Evolutionary conservation across 2,888 invertebrate genomes (phyloP).

Genomic region (Drosophila meridionalis): DNA sequence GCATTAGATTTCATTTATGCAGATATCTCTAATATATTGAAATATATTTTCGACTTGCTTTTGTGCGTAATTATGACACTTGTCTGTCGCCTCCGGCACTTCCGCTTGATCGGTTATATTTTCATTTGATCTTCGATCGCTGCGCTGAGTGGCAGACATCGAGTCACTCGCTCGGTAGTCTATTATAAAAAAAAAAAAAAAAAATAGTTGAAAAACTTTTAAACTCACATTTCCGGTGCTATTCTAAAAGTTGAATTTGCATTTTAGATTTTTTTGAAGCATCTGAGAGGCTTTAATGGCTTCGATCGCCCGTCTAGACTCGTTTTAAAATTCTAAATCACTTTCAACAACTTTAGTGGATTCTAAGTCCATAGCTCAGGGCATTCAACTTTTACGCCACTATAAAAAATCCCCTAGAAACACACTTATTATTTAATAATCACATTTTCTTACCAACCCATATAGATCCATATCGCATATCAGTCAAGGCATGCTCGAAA

Average conservation of each 20-base stretch:
- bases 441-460: conserved; percentile 38
- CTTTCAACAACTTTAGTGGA: conserved; percentile 45
- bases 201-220: conserved; percentile 13
- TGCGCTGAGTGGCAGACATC: conserved; percentile 23
- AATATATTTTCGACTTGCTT: conserved; percentile 34
- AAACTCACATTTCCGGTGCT: conserved; percentile 59
- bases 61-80: conserved; percentile 73
- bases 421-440: conserved; percentile 28
- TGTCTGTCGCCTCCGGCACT: conserved; percentile 60
- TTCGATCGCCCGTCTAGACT: conserved; percentile 18
- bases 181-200: neutral
- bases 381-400: conserved; percentile 66
- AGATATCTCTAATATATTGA: conserved; percentile 14
- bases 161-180: conserved; percentile 35
- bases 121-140: conserved; percentile 37
- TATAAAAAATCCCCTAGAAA: conserved; percentile 1
- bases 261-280: conserved; percentile 52
- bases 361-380: conserved; percentile 46
- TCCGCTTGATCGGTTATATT: conserved; percentile 53
- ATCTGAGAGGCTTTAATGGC: conserved; percentile 25
- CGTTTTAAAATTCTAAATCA: conserved; percentile 64
- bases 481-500: conserved; percentile 44
- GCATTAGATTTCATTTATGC: conserved; percentile 10
- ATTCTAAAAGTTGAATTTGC: conserved; percentile 49
- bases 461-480: conserved; percentile 34